These are phyloP conservation scores for Octonoba sinensis DNA, from an alignment of 2,888 invertebrate species.

Conservation along the genomic window DNA sequence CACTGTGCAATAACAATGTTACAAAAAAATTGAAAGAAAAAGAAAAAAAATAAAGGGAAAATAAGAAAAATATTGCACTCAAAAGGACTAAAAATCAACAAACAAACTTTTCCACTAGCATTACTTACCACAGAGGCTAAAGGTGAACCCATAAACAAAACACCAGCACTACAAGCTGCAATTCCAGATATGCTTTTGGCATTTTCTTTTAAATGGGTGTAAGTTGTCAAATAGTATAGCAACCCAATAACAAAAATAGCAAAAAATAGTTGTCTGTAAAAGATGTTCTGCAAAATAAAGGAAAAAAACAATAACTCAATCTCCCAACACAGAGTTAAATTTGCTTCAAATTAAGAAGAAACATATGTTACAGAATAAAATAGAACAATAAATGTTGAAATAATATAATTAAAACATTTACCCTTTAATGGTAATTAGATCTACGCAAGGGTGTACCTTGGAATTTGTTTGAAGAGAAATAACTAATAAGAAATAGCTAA, in stretches of 20 bases:
- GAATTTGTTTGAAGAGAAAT: no score
- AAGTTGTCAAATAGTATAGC: conserved; percentile 39
- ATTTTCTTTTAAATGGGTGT: conserved; percentile 11
- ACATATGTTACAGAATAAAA: background rate
- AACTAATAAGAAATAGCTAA: no score
- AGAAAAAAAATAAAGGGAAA: background rate
- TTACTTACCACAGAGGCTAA: conserved; percentile 77
- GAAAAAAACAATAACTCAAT: background rate
- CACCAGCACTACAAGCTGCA: conserved; percentile 79
- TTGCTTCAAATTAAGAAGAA: background rate
- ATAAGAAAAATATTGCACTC: background rate
- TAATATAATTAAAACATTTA: no score
- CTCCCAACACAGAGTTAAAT: background rate
- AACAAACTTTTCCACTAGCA: no score
- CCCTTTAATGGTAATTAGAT: no score
- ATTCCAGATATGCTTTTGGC: conserved; percentile 74
- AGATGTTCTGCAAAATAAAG: conserved; percentile 35
- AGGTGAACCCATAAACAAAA: conserved; percentile 86
- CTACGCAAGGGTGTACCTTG: no score
- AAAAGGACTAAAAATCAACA: no score
- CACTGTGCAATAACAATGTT: no score
- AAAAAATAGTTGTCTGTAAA: conserved; percentile 30
- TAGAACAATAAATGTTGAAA: no score
- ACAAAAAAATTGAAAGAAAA: background rate
- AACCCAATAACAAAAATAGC: conserved; percentile 23